phyloP scores from a whole-genome alignment of 2,888 invertebrate genomes.

The Rutpela maculata region DNA sequence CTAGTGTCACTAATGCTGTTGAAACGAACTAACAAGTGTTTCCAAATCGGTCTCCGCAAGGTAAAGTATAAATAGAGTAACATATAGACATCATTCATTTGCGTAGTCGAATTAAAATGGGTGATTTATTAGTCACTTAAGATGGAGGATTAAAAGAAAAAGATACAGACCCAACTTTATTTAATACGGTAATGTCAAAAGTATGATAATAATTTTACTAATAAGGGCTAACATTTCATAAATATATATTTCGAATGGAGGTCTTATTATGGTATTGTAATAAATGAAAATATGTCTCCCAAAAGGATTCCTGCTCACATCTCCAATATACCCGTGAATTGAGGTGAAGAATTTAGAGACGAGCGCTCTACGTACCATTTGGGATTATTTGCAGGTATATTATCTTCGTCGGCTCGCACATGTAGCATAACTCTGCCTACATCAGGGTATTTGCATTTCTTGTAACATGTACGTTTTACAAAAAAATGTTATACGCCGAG shows the following conservation, averaged over 20 bases:
- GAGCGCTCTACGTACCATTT: slow-evolving; percentile 11
- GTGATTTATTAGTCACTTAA: no score
- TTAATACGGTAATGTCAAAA: no score
- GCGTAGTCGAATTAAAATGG: no score
- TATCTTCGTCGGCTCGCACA: slow-evolving; percentile 13
- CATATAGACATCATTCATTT: no score
- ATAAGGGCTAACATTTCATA: not conserved
- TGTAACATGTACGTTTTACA: slow-evolving; percentile 7
- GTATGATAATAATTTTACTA: no score
- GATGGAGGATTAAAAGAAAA: no score
- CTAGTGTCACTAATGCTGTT: no score
- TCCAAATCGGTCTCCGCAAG: no score
- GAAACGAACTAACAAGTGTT: no score
- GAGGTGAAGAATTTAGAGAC: slow-evolving; percentile 30
- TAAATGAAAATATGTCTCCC: slow-evolving; percentile 16
- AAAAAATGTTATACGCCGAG: no score
- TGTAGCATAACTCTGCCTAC: slow-evolving; percentile 5
- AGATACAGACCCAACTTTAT: no score
- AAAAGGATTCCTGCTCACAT: not conserved
- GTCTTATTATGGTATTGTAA: slow-evolving; percentile 27
- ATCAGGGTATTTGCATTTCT: slow-evolving; percentile 9
- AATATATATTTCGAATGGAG: not conserved
- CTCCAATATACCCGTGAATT: slow-evolving; percentile 23
- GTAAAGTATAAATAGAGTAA: no score
- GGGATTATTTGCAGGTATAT: slow-evolving; percentile 14